These are phyloP conservation scores for Pampus argenteus DNA, from an alignment of 2,797 vertebrate genomes.

Conservation along the genomic window DNA sequence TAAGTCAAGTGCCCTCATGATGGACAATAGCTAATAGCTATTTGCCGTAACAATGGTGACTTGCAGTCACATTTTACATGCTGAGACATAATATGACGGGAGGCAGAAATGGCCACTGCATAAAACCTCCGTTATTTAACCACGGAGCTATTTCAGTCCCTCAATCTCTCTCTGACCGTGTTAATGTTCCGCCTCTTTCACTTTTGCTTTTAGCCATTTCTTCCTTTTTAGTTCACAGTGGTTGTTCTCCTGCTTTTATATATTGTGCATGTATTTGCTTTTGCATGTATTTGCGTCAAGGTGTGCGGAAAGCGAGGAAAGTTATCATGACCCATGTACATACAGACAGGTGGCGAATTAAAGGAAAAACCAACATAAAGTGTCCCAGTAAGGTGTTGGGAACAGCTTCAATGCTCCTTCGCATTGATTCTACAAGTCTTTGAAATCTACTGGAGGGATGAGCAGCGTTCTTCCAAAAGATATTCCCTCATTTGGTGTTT, in stretches of 20 bases:
- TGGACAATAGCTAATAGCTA: neutral
- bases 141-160: slow-evolving; percentile 1
- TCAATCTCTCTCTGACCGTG: neutral
- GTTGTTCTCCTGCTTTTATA: neutral
- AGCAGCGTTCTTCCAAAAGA: no score
- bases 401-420: no score
- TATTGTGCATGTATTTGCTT: no score
- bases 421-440: no score
- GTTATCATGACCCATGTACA: no score
- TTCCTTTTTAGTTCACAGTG: neutral
- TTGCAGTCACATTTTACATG: slow-evolving; percentile 11
- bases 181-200: neutral
- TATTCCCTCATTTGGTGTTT: no score
- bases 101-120: slow-evolving; percentile 1
- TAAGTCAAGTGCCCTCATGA: slow-evolving; percentile 37
- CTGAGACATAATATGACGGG: slow-evolving; percentile 16
- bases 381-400: no score
- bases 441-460: no score
- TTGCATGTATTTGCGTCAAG: no score
- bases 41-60: slow-evolving; percentile 10
- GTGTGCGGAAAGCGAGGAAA: no score
- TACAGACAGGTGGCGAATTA: no score
- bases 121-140: slow-evolving; percentile 19
- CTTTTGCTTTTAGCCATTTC: neutral
- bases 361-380: no score